Conservation (phyloP, 1,140 invertebrate genomes). For the Hirudo medicinalis region DNA sequence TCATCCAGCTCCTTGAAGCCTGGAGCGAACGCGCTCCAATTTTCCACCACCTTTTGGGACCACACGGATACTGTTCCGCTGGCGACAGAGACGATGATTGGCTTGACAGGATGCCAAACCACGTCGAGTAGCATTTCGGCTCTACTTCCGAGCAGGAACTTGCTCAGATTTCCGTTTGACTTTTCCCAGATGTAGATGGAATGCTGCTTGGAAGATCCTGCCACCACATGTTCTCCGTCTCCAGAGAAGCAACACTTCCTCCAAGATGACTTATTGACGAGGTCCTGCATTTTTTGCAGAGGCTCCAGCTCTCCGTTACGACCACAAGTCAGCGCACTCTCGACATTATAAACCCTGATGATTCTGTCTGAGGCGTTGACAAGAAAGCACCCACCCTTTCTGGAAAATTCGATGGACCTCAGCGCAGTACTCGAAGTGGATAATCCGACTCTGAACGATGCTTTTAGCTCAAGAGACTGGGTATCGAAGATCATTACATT, state of each 20-base stretch:
- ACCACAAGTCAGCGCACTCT: constrained; percentile 70
- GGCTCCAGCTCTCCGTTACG: constrained; percentile 82
- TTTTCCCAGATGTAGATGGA: constrained; percentile 98
- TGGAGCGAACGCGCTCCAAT: constrained; percentile 99
- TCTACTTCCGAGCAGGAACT: constrained; percentile 97
- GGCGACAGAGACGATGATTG: constrained; percentile 76
- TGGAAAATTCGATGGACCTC: constrained; percentile 92
- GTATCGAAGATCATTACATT: constrained; percentile 59
- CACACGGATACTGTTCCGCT: constrained; percentile 91
- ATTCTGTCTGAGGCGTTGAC: constrained; percentile 92
- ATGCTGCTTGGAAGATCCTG: constrained; percentile 88
- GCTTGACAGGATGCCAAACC: constrained; percentile 83
- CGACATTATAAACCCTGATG: constrained; percentile 84
- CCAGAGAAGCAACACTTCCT: constrained; percentile 99
- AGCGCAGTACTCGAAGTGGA: constrained; percentile 83
- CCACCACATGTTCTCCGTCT: constrained; percentile 96
- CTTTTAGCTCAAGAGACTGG: constrained; percentile 47
- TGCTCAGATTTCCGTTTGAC: constrained; percentile 89
- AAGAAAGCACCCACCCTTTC: constrained; percentile 81
- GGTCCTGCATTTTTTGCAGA: constrained; percentile 91
- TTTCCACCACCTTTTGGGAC: constrained; percentile 98
- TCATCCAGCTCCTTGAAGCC: constrained; percentile 99
- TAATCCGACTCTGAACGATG: constrained; percentile 82
- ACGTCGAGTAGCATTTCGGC: constrained; percentile 90
- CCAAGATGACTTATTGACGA: constrained; percentile 97